phyloP scores from a whole-genome alignment of 2,797 vertebrate genomes.

The Gobio occitaniae region DNA sequence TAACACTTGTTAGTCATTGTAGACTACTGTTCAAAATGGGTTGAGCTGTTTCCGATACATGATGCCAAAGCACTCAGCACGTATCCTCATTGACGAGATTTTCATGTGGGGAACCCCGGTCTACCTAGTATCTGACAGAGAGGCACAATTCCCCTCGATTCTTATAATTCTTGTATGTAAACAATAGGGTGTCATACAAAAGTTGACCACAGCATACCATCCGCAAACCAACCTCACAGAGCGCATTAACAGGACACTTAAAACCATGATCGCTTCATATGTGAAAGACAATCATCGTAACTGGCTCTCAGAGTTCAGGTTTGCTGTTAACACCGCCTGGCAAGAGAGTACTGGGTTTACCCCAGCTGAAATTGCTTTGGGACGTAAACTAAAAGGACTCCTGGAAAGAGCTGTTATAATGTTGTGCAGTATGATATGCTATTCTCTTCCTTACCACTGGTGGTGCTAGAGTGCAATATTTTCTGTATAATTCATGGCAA shows the following conservation, averaged over 20 bases:
- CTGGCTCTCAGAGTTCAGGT: not conserved
- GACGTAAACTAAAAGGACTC: not conserved
- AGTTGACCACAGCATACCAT: no score
- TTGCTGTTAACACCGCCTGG: not conserved
- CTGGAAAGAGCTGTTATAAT: not conserved
- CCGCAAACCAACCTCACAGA: no score
- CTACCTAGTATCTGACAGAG: conserved; percentile 2
- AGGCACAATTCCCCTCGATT: not conserved
- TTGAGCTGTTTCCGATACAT: not conserved
- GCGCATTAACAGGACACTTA: no score
- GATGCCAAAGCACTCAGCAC: not conserved
- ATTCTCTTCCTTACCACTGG: no score
- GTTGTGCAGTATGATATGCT: no score
- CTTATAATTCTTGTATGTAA: not conserved
- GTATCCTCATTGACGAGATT: not conserved
- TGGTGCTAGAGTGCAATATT: no score
- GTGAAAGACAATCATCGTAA: not conserved
- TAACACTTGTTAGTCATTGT: conserved; percentile 6
- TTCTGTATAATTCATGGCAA: no score
- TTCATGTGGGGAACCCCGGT: not conserved
- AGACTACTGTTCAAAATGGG: conserved; percentile 6
- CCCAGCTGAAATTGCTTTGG: not conserved
- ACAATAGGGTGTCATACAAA: no score
- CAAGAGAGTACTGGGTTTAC: not conserved
- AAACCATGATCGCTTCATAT: not conserved